Percentiles rank a stretch among this genome's conserved stretches.
These are phyloP conservation scores for Eupeodes luniger DNA, from an alignment of 2,888 invertebrate species.

Conservation along the genomic window DNA sequence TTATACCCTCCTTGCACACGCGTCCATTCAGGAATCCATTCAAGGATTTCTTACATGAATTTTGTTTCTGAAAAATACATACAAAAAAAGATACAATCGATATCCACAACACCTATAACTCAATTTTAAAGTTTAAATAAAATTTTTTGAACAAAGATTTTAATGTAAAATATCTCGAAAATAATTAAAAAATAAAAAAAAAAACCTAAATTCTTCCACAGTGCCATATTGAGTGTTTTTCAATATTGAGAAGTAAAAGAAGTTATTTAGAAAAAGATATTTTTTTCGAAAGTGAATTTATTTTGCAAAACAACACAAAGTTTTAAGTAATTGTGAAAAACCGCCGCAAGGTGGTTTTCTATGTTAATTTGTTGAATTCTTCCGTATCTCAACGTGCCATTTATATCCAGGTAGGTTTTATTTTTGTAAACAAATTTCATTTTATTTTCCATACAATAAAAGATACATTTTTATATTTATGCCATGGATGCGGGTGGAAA, in stretches of 20 bases:
- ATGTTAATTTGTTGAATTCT: conserved; percentile 79
- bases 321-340: conserved; percentile 23
- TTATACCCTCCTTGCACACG: conserved; percentile 1
- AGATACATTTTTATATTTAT: neutral
- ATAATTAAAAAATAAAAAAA: conserved; percentile 24
- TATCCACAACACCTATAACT: conserved; percentile 17
- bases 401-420: conserved; percentile 81
- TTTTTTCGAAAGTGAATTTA: conserved; percentile 45
- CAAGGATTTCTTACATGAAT: conserved; percentile 64
- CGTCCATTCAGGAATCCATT: conserved; percentile 50
- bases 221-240: conserved; percentile 63
- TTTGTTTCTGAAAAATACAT: conserved; percentile 13
- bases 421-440: conserved; percentile 29
- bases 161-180: conserved; percentile 32
- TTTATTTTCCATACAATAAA: conserved; percentile 17
- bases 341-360: conserved; percentile 73
- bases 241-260: neutral
- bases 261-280: conserved; percentile 19
- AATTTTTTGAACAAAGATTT: conserved; percentile 19
- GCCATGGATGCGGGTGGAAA: conserved; percentile 4
- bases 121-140: neutral
- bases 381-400: conserved; percentile 82
- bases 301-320: neutral
- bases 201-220: conserved; percentile 57
- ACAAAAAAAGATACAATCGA: conserved; percentile 51